phyloP scores from a whole-genome alignment of 1,140 invertebrate genomes.

The Zaprionus davidi region DNA sequence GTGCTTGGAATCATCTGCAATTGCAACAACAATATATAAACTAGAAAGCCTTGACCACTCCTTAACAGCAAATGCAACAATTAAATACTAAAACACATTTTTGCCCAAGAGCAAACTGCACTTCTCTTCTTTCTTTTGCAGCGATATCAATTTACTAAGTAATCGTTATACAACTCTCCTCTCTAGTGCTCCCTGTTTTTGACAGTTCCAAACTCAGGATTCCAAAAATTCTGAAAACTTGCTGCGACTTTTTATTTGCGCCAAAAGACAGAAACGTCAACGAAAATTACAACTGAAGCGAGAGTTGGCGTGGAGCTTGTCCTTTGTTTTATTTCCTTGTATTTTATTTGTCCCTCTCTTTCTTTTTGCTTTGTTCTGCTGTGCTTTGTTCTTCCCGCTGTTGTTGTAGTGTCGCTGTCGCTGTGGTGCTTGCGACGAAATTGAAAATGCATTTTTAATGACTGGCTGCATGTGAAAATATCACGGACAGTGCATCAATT shows the following conservation, averaged over 20 bases:
- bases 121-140: too few relatives aligned
- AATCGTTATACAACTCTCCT: not conserved
- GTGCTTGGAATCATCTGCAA: too few relatives aligned
- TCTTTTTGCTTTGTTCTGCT: constrained; percentile 6
- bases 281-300: constrained; percentile 54
- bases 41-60: too few relatives aligned
- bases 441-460: constrained; percentile 77
- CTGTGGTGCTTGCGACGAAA: constrained; percentile 58
- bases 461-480: constrained; percentile 59
- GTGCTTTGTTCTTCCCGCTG: not conserved
- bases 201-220: constrained; percentile 35
- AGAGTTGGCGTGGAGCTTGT: constrained; percentile 29
- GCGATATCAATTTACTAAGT: not conserved
- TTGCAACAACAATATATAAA: too few relatives aligned
- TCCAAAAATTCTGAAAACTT: constrained; percentile 40
- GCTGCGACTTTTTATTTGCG: constrained; percentile 57
- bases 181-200: not conserved
- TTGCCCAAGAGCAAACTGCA: not conserved
- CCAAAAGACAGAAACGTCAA: constrained; percentile 55
- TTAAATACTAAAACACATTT: not conserved
- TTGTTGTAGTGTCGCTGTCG: constrained; percentile 1
- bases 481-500: constrained; percentile 46
- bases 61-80: too few relatives aligned
- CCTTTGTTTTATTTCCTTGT: constrained; percentile 34
- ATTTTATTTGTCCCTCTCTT: constrained; percentile 2